A percentile compares a stretch with the other conserved stretches of the same genome.
Conservation (phyloP, 1,140 invertebrate genomes). For the Pachypeltis micranthus region DNA sequence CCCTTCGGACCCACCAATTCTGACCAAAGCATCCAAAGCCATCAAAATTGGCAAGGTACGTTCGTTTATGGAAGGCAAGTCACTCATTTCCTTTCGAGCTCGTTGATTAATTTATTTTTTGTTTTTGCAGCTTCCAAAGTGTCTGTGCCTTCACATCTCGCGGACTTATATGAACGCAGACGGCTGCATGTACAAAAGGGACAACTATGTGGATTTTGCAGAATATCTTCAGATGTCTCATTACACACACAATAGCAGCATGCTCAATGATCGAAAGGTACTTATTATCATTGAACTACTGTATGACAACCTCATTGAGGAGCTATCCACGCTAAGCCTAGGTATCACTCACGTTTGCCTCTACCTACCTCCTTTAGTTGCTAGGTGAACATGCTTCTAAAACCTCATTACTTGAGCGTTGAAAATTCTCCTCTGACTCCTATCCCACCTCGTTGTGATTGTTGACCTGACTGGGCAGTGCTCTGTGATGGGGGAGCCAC, state of each 20-base stretch:
- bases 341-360: no score
- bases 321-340: no score
- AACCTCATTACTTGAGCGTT: no score
- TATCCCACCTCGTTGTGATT: no score
- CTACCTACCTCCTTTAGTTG: no score
- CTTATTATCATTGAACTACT: no score
- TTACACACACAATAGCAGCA: conserved; percentile 41
- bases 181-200: conserved; percentile 62
- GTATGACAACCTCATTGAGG: no score
- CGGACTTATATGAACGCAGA: conserved; percentile 69
- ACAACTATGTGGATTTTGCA: conserved; percentile 75
- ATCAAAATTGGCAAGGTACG: conserved; percentile 72
- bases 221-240: conserved; percentile 69
- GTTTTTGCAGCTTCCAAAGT: conserved; percentile 52
- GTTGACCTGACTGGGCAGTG: no score
- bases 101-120: not conserved
- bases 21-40: conserved; percentile 60
- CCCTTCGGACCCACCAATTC: conserved; percentile 33
- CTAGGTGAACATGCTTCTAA: no score
- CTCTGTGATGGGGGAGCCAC: no score
- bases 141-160: conserved; percentile 76
- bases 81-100: no score
- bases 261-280: conserved; percentile 21
- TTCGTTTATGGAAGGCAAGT: not conserved
- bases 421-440: no score